Conservation (phyloP, 2,888 invertebrate genomes). For the Merodon equestris region DNA sequence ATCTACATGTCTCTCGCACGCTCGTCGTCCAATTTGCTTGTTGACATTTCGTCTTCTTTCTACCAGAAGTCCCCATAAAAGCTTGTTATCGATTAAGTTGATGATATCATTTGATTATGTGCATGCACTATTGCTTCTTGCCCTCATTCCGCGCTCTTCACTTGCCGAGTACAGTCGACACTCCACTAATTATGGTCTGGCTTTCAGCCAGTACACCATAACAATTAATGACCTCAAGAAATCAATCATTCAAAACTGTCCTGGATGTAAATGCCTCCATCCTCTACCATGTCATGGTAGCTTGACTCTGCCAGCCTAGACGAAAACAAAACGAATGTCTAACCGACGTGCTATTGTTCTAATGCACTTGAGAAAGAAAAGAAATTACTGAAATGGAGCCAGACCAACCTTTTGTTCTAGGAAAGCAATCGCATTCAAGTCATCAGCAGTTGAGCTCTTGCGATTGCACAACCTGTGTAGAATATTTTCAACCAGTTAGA, state of each 20-base stretch:
- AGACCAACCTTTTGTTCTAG: slow-evolving; percentile 30
- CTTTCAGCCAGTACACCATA: slow-evolving; percentile 11
- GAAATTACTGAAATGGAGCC: slow-evolving; percentile 52
- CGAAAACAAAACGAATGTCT: slow-evolving; percentile 31
- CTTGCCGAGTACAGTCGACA: background rate
- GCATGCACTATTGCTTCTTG: background rate
- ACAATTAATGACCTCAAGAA: background rate
- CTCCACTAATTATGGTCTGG: slow-evolving; percentile 28
- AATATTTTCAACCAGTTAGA: too few species aligned
- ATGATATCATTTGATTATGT: background rate
- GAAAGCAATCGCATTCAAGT: slow-evolving; percentile 22
- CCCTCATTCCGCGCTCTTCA: background rate
- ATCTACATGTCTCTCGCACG: slow-evolving; percentile 25
- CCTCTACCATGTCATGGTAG: slow-evolving; percentile 23
- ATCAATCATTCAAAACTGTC: slow-evolving; percentile 22
- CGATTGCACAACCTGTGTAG: slow-evolving; percentile 40
- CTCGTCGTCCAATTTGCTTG: slow-evolving; percentile 6
- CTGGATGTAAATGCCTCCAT: too few species aligned
- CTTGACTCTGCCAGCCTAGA: background rate
- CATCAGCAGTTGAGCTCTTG: slow-evolving; percentile 20
- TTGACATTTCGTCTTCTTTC: background rate
- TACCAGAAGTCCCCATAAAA: slow-evolving; percentile 3
- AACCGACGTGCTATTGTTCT: slow-evolving; percentile 45
- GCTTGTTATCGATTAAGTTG: slow-evolving; percentile 21
- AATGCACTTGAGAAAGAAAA: slow-evolving; percentile 38